Base-by-base conservation (phyloP, 2,888 invertebrate genomes). In the Elysia crispata region DNA sequence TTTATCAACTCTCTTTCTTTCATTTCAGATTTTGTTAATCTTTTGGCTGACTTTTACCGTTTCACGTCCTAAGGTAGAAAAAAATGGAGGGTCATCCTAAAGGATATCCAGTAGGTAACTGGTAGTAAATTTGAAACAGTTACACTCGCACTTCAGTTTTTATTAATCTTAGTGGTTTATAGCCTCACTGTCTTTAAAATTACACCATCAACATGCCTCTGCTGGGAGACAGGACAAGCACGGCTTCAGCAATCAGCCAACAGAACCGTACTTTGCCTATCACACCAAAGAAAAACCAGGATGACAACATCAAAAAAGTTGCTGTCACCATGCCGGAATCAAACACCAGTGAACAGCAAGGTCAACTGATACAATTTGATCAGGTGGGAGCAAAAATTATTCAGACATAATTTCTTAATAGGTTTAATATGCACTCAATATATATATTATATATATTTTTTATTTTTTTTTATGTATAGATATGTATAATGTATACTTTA, bases 331-430 rank as follows among this genome's bases (percentile, higher is more conserved):
- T 86, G 86, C 82, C 85, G 1, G 87, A 86, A 30, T 85, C 86
- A 75, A 67, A 76, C 20, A 41, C 54, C 20, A 33, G 66, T 54
- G 67, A 76, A 28, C 78, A 82, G 67, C 88, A 87, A 62, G 87
- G 90, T 6, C 85, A 89, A 82, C 88, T 91, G 76, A 82, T 89
- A 62, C 87, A 88, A 76, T 85, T 91, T 31, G 90, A 91, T 83
- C 89, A 90, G 88, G 91, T 90, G 70, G 57, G 6, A 15, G 62
- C 3, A 41, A 25, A 18, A 28, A 30, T 30, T 67, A 6, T 6
- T 67, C 28, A 67, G 30, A n/a, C n/a, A n/a, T n/a, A n/a, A n/a
- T n/a, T n/a, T n/a, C n/a, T n/a, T n/a, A n/a, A n/a, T n/a, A n/a
- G n/a, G n/a, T n/a, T n/a, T n/a, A 15, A 18, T 20, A 13, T 30